These are phyloP conservation scores for Pachypeltis micranthus DNA, from an alignment of 1,140 invertebrate genomes.

Conservation along the genomic window DNA sequence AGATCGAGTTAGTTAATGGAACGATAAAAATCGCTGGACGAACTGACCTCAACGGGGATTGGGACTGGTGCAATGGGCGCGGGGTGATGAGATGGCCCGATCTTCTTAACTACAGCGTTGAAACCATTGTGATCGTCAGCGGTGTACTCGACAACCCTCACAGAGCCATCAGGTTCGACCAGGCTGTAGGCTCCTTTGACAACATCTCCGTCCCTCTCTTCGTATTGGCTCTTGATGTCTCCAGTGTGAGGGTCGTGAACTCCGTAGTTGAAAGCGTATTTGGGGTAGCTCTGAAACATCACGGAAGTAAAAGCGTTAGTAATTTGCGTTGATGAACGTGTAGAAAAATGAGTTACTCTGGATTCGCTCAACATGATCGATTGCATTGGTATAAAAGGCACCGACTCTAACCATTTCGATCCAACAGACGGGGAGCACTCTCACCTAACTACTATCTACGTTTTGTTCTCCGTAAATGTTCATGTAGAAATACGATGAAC, in stretches of 20 bases:
- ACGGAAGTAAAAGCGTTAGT: too few species aligned
- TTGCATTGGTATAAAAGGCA: too few species aligned
- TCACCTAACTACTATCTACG: too few species aligned
- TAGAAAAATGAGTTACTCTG: too few species aligned
- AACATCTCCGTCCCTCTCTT: conserved; percentile 28
- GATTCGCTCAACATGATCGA: too few species aligned
- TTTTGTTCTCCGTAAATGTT: too few species aligned
- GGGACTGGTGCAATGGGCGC: conserved; percentile 8
- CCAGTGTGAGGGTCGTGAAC: conserved; percentile 34
- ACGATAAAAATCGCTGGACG: too few species aligned
- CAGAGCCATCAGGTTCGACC: conserved; percentile 38
- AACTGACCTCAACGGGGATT: not conserved
- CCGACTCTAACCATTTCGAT: too few species aligned
- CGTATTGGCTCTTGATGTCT: conserved; percentile 33
- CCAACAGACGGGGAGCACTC: too few species aligned
- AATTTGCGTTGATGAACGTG: too few species aligned
- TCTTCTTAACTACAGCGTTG: conserved; percentile 24
- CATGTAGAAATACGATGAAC: too few species aligned
- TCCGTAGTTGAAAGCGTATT: conserved; percentile 34
- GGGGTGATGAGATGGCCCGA: conserved; percentile 21
- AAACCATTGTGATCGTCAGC: conserved; percentile 35
- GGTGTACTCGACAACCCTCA: conserved; percentile 39
- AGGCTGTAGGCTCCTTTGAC: conserved; percentile 19
- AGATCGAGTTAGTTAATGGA: too few species aligned
- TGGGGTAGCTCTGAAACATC: conserved; percentile 26